phyloP scores from a whole-genome alignment of 2,113 vertebrate genomes.

The Mobula hypostoma region DNA sequence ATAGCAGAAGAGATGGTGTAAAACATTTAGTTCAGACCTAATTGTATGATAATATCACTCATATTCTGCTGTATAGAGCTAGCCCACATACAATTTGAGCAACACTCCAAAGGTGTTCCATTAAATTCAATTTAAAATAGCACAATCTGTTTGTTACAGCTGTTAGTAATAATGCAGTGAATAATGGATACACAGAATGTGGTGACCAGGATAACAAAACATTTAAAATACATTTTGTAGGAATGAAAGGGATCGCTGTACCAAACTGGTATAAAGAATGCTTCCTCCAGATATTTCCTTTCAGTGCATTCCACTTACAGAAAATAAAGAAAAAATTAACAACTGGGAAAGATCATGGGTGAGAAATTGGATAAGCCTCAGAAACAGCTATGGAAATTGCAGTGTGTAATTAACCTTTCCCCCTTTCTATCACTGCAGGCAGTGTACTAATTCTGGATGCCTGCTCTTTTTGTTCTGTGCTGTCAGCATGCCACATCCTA shows the following conservation, averaged over 20 bases:
- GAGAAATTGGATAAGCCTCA: neutral
- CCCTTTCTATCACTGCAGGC: neutral
- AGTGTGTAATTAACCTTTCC: neutral
- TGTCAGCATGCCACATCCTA: neutral
- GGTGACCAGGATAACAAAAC: neutral
- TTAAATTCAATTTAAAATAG: constrained; percentile 6
- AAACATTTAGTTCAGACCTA: neutral
- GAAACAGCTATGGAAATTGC: neutral
- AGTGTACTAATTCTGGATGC: neutral
- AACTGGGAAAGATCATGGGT: neutral
- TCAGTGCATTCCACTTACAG: neutral
- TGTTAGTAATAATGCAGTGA: no score
- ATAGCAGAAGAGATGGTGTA: neutral
- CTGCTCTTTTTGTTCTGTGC: neutral
- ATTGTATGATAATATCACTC: neutral
- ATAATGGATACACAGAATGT: neutral
- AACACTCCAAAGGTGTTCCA: neutral
- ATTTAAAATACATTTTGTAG: neutral
- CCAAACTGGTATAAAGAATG: neutral
- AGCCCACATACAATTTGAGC: neutral
- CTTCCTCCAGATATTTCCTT: neutral
- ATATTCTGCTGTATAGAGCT: neutral
- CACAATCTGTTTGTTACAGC: neutral
- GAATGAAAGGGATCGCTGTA: neutral
- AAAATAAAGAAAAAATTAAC: neutral